Conservation (phyloP, 2,113 vertebrate genomes). For the Struthio camelus region DNA sequence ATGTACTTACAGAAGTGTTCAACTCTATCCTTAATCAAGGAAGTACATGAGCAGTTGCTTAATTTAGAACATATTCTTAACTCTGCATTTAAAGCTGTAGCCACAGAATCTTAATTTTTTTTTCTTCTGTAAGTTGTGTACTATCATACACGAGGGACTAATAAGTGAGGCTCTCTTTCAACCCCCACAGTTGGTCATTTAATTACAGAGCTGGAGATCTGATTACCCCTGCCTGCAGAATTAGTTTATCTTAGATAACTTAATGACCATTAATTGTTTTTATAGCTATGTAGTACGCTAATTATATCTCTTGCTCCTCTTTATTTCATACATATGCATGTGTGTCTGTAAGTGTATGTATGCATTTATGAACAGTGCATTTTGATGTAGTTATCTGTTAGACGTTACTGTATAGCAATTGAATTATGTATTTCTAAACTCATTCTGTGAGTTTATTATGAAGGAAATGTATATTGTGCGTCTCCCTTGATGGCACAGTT, state of each 20-base stretch:
- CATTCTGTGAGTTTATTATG: not conserved
- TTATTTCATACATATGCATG: not conserved
- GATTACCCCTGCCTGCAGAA: not conserved
- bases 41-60: not conserved
- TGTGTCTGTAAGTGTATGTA: not conserved
- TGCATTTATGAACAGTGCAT: not conserved
- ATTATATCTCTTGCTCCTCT: not conserved
- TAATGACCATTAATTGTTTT: not conserved
- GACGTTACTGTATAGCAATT: not conserved
- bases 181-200: not conserved
- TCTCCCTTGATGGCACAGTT: not conserved
- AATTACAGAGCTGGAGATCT: not conserved
- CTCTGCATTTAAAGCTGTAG: not conserved
- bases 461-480: not conserved
- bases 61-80: fast-evolving
- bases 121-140: fast-evolving
- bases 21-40: not conserved
- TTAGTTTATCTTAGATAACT: not conserved
- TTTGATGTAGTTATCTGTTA: not conserved
- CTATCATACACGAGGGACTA: not conserved
- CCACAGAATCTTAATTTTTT: too few species aligned
- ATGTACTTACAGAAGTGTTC: not conserved
- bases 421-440: not conserved
- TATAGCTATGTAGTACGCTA: not conserved
- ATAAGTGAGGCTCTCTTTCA: not conserved